A percentile compares a stretch with the other conserved stretches of the same genome.
Conservation (phyloP, 1,140 invertebrate genomes). For the Drosophila mayri region DNA sequence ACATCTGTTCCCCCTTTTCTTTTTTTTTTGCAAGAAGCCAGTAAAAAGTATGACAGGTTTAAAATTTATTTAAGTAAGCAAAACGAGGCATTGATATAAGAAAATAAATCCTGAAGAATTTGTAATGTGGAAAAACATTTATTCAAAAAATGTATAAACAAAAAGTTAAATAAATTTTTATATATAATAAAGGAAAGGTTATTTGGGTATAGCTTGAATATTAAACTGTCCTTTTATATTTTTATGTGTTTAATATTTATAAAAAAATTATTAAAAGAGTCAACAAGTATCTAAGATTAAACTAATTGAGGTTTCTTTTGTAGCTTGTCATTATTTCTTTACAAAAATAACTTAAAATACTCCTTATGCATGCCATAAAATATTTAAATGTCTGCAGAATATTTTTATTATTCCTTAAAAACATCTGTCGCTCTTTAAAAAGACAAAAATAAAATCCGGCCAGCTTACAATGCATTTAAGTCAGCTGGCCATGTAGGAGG, state of each 20-base stretch:
- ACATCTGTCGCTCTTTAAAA: slow-evolving; percentile 6
- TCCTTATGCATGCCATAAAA: too few species aligned
- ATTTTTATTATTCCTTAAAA: background rate
- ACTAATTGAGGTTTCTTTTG: background rate
- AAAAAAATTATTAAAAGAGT: too few species aligned
- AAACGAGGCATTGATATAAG: background rate
- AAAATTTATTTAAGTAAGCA: slow-evolving; percentile 66
- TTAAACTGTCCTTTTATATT: background rate
- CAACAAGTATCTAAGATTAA: too few species aligned
- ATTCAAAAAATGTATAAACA: background rate
- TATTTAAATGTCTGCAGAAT: background rate
- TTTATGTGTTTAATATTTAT: too few species aligned
- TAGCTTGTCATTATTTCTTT: background rate
- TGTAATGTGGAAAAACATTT: background rate
- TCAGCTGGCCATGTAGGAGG: slow-evolving; percentile 26
- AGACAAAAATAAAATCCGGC: slow-evolving; percentile 34
- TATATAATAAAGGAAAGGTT: background rate
- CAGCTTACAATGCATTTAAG: slow-evolving; percentile 23
- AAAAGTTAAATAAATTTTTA: background rate
- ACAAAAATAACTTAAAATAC: background rate
- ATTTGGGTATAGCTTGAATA: background rate
- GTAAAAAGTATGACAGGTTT: slow-evolving; percentile 48
- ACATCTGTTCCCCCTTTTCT: slow-evolving; percentile 58
- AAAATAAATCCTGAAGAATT: background rate
- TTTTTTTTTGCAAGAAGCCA: slow-evolving; percentile 13